Conservation (phyloP, 1,140 invertebrate genomes). For the Neodiprion pinetum region DNA sequence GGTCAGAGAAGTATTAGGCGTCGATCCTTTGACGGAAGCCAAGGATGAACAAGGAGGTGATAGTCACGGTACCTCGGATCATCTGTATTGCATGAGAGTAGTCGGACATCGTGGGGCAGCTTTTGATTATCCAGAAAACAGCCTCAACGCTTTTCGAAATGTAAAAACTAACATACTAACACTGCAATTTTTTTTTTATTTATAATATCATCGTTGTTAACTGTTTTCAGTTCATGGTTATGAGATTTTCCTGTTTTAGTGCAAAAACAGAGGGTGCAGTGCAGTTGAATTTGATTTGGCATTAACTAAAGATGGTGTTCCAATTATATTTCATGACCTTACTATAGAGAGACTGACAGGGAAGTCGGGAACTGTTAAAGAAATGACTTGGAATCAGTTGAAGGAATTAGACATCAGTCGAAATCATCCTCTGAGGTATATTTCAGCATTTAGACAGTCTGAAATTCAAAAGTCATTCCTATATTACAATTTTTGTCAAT, state of each 20-base stretch:
- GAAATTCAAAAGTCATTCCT: background rate
- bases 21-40: conserved; percentile 45
- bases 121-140: conserved; percentile 79
- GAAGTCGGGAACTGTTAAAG: conserved; percentile 61
- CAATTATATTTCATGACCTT: conserved; percentile 78
- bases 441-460: conserved; percentile 9
- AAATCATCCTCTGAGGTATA: conserved; percentile 71
- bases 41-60: conserved; percentile 33
- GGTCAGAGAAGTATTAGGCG: conserved; percentile 58
- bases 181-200: conserved; percentile 6
- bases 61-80: conserved; percentile 37
- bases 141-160: conserved; percentile 71
- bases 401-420: conserved; percentile 67
- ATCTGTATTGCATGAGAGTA: conserved; percentile 58
- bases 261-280: conserved; percentile 69
- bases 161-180: conserved; percentile 57
- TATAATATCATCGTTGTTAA: background rate
- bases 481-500: conserved; percentile 17
- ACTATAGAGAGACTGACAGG: conserved; percentile 74
- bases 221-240: background rate
- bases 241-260: conserved; percentile 57
- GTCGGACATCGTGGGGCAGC: conserved; percentile 75
- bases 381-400: conserved; percentile 71
- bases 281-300: conserved; percentile 80
- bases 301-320: conserved; percentile 74